A percentile compares a stretch with the other conserved stretches of the same genome.
phyloP scores from a whole-genome alignment of 1,140 invertebrate species.

The Sitophilus oryzae region DNA sequence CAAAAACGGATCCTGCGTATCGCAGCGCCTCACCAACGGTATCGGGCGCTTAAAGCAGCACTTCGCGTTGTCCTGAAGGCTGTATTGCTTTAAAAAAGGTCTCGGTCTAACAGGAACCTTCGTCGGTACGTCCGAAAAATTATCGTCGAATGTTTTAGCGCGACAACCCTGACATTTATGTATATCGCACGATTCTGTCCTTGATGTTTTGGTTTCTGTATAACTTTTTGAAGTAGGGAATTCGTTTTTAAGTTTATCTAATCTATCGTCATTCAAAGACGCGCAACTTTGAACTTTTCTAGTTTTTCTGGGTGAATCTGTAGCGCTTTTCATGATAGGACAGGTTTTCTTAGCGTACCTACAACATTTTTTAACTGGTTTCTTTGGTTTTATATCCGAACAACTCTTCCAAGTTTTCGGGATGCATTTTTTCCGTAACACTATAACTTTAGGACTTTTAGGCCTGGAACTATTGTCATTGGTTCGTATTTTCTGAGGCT shows the following conservation, averaged over 20 bases:
- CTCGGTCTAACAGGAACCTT: neutral
- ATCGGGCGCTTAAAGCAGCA: neutral
- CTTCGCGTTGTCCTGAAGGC: neutral
- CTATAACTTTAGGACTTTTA: slow-evolving; percentile 34
- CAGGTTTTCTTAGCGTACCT: slow-evolving; percentile 40
- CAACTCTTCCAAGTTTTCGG: slow-evolving; percentile 43
- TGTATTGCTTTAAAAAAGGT: neutral
- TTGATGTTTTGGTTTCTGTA: neutral
- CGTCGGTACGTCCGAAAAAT: neutral
- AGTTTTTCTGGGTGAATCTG: slow-evolving; percentile 21
- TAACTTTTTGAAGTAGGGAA: neutral
- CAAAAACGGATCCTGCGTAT: neutral
- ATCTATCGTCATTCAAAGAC: slow-evolving; percentile 28
- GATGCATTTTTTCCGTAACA: slow-evolving; percentile 33
- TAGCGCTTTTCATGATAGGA: slow-evolving; percentile 33
- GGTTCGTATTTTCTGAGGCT: slow-evolving; percentile 20
- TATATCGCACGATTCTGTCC: neutral
- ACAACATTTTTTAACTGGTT: slow-evolving; percentile 41
- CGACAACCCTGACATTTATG: neutral
- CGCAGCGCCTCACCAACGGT: neutral
- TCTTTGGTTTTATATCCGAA: slow-evolving; percentile 38
- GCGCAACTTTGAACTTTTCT: slow-evolving; percentile 37
- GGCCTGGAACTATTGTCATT: slow-evolving; percentile 27
- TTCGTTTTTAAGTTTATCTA: neutral
- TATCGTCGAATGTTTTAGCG: neutral